Conservation (phyloP, 2,888 invertebrate genomes). For the Phengaris arion region DNA sequence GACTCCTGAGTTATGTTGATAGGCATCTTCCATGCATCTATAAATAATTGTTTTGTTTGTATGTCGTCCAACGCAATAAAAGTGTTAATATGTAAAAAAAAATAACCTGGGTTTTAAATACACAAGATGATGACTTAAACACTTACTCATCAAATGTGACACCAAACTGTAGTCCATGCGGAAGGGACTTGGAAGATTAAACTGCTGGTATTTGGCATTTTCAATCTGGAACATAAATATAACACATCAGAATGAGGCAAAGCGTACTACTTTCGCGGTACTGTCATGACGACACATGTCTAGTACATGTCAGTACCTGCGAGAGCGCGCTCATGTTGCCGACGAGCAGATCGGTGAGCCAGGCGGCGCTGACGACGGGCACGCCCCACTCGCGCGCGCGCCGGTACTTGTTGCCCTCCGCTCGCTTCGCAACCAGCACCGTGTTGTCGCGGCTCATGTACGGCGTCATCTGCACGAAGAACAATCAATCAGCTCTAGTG, state of each 20-base stretch:
- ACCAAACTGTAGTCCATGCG: slow-evolving; percentile 92
- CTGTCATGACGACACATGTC: background rate
- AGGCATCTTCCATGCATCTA: slow-evolving; percentile 96
- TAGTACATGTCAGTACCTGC: slow-evolving; percentile 66
- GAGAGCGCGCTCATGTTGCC: slow-evolving; percentile 91
- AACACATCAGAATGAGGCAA: background rate
- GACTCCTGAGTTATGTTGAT: slow-evolving; percentile 93
- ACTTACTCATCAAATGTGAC: slow-evolving; percentile 93
- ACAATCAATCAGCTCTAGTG: slow-evolving; percentile 60
- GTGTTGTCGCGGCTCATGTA: slow-evolving; percentile 90
- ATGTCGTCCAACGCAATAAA: background rate
- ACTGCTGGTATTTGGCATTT: slow-evolving; percentile 92
- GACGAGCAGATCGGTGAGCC: slow-evolving; percentile 95
- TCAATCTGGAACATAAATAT: slow-evolving; percentile 74
- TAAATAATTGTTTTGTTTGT: background rate
- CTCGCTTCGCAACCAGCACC: slow-evolving; percentile 86
- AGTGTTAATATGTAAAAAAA: background rate
- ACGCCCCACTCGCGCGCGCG: slow-evolving; percentile 96
- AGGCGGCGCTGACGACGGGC: slow-evolving; percentile 94
- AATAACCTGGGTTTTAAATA: too few species aligned
- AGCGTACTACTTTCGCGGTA: background rate
- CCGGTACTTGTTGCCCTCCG: slow-evolving; percentile 91
- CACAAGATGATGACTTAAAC: background rate
- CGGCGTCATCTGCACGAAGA: slow-evolving; percentile 83
- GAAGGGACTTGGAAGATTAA: slow-evolving; percentile 88